phyloP scores from a whole-genome alignment of 2,113 vertebrate species.

The Megaceryle torquata region DNA sequence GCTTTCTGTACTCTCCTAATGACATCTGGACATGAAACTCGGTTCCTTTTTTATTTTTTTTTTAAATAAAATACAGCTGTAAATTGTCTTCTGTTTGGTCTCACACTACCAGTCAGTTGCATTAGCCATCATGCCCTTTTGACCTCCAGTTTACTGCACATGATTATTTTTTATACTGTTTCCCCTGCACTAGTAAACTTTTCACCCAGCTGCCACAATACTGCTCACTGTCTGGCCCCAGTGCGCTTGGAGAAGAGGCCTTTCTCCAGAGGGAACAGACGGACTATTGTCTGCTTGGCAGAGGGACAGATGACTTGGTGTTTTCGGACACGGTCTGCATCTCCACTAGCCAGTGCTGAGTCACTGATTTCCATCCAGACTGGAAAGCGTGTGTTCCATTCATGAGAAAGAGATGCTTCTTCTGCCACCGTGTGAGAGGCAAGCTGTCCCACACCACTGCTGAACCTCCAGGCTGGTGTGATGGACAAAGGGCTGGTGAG shows the following conservation, averaged over 20 bases:
- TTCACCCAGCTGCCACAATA: slow-evolving; percentile 1
- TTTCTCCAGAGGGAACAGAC: neutral
- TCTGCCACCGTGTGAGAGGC: neutral
- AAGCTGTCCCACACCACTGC: neutral
- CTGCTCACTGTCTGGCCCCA: neutral
- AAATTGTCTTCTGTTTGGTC: neutral
- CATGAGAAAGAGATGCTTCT: fast-evolving
- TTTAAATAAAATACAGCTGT: neutral
- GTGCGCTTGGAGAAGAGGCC: neutral
- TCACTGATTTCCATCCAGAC: neutral
- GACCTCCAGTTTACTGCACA: neutral
- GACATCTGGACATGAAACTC: neutral
- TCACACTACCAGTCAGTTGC: neutral
- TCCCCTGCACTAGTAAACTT: neutral
- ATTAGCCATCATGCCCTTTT: neutral
- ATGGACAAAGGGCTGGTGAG: fast-evolving
- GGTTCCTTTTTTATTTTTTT: fast-evolving
- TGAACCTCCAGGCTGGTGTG: neutral
- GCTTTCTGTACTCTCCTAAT: neutral
- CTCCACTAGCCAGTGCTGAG: neutral
- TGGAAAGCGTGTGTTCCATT: neutral
- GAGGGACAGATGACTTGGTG: neutral
- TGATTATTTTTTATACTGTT: neutral
- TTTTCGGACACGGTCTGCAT: neutral
- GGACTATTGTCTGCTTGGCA: neutral